phyloP scores from a whole-genome alignment of 2,797 vertebrate species.

The Chaenodraco wilsoni region DNA sequence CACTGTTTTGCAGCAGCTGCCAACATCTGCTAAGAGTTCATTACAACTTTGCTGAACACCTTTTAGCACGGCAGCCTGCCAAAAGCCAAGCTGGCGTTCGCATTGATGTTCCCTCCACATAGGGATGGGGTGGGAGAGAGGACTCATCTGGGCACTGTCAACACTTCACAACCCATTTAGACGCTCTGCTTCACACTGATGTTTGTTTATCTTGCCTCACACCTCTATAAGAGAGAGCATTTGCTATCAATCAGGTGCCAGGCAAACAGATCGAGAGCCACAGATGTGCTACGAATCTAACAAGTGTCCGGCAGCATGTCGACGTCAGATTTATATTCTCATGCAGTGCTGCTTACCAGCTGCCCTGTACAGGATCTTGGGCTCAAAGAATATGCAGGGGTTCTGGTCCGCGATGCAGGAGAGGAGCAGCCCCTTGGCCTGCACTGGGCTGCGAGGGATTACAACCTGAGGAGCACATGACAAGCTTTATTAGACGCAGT shows the following conservation, averaged over 20 bases:
- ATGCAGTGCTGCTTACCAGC: constrained; percentile 82
- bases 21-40: constrained; percentile 23
- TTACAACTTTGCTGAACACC: constrained; percentile 4
- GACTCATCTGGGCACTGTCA: constrained; percentile 32
- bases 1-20: constrained; percentile 14
- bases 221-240: constrained; percentile 42
- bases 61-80: constrained; percentile 3
- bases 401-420: constrained; percentile 95
- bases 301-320: neutral
- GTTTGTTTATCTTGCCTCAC: constrained; percentile 49
- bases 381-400: constrained; percentile 99
- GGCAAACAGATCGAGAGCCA: constrained; percentile 1
- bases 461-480: constrained; percentile 86
- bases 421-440: constrained; percentile 95
- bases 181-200: constrained; percentile 43
- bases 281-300: neutral
- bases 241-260: constrained; percentile 47
- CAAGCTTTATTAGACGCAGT: neutral
- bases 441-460: constrained; percentile 93
- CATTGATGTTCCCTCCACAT: constrained; percentile 1
- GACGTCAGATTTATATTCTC: constrained; percentile 11
- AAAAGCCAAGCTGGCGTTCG: constrained; percentile 24
- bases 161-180: constrained; percentile 58
- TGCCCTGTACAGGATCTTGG: constrained; percentile 98
- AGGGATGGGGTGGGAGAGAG: neutral